Evolutionary conservation across 2,113 vertebrate genomes (phyloP).

Genomic region (Triplophysa siluroides): DNA sequence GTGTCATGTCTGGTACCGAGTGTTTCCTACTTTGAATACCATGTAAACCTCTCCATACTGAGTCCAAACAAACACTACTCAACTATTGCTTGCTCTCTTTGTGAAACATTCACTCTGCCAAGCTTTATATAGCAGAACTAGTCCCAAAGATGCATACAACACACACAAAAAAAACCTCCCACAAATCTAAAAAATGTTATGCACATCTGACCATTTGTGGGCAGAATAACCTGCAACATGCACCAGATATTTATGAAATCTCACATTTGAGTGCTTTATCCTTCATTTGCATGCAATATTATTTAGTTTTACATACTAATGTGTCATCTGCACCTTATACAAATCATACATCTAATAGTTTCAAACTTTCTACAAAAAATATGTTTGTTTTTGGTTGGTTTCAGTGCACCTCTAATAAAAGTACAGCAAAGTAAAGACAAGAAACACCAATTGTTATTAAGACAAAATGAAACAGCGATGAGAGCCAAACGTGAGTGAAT

Average conservation of each 20-base stretch:
- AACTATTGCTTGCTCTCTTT: too few relatives aligned
- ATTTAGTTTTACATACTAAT: too few relatives aligned
- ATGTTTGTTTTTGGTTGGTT: not conserved
- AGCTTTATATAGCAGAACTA: not conserved
- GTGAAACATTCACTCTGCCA: not conserved
- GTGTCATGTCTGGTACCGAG: not conserved
- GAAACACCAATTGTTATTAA: not conserved
- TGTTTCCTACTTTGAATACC: not conserved
- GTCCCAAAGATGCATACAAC: not conserved
- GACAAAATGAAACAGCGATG: not conserved
- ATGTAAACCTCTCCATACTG: not conserved
- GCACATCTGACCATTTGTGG: too few relatives aligned
- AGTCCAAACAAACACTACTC: not conserved
- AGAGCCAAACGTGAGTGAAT: not conserved
- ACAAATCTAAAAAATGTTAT: too few relatives aligned
- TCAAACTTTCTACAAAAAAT: too few relatives aligned
- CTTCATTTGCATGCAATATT: too few relatives aligned
- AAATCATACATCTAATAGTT: too few relatives aligned
- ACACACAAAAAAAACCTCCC: not conserved
- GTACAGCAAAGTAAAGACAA: constrained; percentile 4
- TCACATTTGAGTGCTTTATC: not conserved
- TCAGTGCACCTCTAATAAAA: constrained; percentile 30
- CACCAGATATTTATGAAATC: too few relatives aligned
- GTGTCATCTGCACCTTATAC: too few relatives aligned
- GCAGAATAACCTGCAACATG: too few relatives aligned